Conservation (phyloP, 2,113 vertebrate species). For the Rhagologus leucostigma region DNA sequence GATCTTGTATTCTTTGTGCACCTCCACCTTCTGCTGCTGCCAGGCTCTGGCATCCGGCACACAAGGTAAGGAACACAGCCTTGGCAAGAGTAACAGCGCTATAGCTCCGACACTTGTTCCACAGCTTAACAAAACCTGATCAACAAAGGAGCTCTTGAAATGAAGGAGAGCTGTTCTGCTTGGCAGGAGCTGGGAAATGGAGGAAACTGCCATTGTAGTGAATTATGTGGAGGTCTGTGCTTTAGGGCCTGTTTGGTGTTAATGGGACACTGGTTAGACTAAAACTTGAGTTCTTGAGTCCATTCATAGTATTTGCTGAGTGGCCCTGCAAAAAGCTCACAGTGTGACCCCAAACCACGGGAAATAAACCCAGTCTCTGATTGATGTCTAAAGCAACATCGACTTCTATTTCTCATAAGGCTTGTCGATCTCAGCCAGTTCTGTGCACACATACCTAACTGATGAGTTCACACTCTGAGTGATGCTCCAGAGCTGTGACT, state of each 20-base stretch:
- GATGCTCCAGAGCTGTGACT: not conserved
- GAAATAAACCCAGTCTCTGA: not conserved
- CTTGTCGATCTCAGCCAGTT: not conserved
- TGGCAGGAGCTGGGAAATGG: not conserved
- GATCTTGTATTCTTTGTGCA: not conserved
- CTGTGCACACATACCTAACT: not conserved
- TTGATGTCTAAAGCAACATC: not conserved
- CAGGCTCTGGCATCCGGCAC: not conserved
- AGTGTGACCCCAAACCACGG: not conserved
- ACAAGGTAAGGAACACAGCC: not conserved
- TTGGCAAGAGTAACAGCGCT: fast-evolving
- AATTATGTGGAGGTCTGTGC: not conserved
- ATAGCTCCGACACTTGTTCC: not conserved
- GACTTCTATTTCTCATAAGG: not conserved
- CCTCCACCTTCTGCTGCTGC: not conserved
- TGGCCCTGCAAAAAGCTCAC: not conserved
- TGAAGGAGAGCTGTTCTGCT: not conserved
- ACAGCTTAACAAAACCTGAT: not conserved
- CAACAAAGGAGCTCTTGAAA: not conserved
- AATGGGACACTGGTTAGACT: not conserved
- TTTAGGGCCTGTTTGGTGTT: not conserved
- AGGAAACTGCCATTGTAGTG: not conserved
- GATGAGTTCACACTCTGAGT: not conserved
- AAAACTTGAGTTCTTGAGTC: not conserved
- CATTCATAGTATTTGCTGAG: not conserved